These are phyloP conservation scores for Drosophila gaucha DNA, from an alignment of 2,888 invertebrate genomes.

Conservation along the genomic window DNA sequence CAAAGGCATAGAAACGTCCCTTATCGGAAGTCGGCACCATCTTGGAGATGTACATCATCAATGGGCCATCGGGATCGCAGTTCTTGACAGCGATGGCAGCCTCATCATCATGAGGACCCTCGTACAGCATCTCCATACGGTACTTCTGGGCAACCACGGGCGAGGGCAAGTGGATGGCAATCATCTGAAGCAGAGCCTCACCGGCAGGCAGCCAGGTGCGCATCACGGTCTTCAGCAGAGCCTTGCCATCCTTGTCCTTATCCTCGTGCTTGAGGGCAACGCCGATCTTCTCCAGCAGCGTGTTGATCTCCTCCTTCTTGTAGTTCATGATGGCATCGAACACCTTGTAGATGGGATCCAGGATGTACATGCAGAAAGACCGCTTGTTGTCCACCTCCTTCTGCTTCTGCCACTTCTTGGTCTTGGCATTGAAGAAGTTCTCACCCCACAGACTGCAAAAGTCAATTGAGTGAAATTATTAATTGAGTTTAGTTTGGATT, in stretches of 20 bases:
- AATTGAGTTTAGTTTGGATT: neutral
- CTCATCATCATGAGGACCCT: conserved; percentile 98
- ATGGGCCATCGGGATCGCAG: conserved; percentile 98
- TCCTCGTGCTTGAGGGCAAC: conserved; percentile 97
- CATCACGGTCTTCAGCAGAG: conserved; percentile 98
- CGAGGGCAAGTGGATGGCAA: conserved; percentile 99
- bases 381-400: conserved; percentile 96
- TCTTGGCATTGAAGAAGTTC: conserved; percentile 98
- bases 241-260: conserved; percentile 98
- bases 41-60: conserved; percentile 99
- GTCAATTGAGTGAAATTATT: neutral
- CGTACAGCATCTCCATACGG: conserved; percentile 99
- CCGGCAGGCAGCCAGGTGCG: conserved; percentile 99
- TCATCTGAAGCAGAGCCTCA: conserved; percentile 99
- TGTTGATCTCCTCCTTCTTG: conserved; percentile 96
- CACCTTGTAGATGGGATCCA: conserved; percentile 99
- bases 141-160: conserved; percentile 99
- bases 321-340: conserved; percentile 93
- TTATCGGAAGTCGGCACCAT: conserved; percentile 99
- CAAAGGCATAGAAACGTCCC: conserved; percentile 99
- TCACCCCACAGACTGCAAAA: conserved; percentile 94
- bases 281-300: conserved; percentile 94
- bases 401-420: conserved; percentile 99
- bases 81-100: conserved; percentile 95
- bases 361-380: conserved; percentile 99